A percentile compares a stretch with the other conserved stretches of the same genome.
These are phyloP conservation scores for Larimichthys polyactis DNA, from an alignment of 2,113 vertebrate species.

Conservation along the genomic window DNA sequence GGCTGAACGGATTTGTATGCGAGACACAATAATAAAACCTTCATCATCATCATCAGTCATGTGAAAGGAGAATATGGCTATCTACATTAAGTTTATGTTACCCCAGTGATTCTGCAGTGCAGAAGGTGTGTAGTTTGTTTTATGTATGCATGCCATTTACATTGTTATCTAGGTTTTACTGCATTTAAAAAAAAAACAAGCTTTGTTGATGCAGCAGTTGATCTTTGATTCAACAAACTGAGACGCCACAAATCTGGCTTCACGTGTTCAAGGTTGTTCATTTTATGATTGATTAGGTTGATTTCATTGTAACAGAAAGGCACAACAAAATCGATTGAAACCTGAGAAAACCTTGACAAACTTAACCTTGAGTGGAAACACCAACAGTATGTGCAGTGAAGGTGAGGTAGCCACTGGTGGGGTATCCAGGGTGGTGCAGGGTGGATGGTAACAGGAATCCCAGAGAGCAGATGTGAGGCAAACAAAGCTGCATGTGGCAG, in stretches of 20 bases:
- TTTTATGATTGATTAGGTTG: not conserved
- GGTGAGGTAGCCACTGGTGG: no score
- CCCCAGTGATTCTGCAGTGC: constrained; percentile 16
- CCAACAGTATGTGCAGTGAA: no score
- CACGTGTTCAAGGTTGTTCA: not conserved
- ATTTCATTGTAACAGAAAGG: not conserved
- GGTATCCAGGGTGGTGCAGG: no score
- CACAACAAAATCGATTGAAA: not conserved
- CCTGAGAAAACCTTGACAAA: not conserved
- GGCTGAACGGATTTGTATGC: constrained; percentile 22
- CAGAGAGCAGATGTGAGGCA: no score
- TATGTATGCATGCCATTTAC: constrained; percentile 7
- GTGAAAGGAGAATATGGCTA: not conserved
- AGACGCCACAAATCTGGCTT: not conserved
- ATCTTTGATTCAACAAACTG: not conserved
- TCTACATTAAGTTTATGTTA: constrained; percentile 25
- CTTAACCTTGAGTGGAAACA: not conserved
- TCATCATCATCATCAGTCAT: constrained; percentile 37
- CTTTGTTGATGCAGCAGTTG: constrained; percentile 4
- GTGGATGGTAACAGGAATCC: no score
- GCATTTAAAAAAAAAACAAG: constrained; percentile 14
- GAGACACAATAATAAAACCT: constrained; percentile 31
- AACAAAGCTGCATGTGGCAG: no score
- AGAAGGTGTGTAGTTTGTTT: constrained; percentile 22
- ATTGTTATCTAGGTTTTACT: constrained; percentile 27